Evolutionary conservation across 1,140 invertebrate genomes (phyloP).

Genomic region (Meloidogyne exigua): DNA sequence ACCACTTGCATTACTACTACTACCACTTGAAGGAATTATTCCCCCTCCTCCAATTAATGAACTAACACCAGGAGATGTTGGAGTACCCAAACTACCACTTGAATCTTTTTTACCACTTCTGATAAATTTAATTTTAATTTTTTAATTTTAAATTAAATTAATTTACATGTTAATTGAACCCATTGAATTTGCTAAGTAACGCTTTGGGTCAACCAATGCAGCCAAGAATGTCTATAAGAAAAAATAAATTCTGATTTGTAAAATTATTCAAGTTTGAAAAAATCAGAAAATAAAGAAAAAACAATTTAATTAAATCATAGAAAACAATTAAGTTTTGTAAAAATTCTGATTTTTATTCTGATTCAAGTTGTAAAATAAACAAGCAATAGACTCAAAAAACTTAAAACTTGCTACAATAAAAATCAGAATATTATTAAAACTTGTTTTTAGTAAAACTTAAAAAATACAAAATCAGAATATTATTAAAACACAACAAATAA

Average conservation of each 20-base stretch:
- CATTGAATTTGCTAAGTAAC: constrained; percentile 46
- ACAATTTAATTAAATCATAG: too few species aligned
- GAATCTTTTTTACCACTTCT: constrained; percentile 37
- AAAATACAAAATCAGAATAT: too few species aligned
- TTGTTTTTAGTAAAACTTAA: too few species aligned
- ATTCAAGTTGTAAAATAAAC: too few species aligned
- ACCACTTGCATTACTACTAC: neutral
- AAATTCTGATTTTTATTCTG: too few species aligned
- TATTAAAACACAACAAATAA: too few species aligned
- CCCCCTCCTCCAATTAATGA: neutral
- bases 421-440: too few species aligned
- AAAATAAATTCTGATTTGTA: neutral
- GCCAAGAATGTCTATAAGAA: constrained; percentile 43
- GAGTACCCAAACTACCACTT: constrained; percentile 33
- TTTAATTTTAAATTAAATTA: constrained; percentile 1
- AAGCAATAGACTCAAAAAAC: too few species aligned
- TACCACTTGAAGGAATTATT: neutral
- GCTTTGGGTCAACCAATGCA: constrained; percentile 61
- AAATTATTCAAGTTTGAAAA: too few species aligned
- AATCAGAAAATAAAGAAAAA: too few species aligned
- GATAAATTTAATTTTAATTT: neutral
- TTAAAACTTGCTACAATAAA: neutral
- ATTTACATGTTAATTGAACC: constrained; percentile 41
- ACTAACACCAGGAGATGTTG: constrained; percentile 26
- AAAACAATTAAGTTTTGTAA: too few species aligned